Evolutionary conservation across 2,113 vertebrate species (phyloP).

Genomic region (Vulpes vulpes): DNA sequence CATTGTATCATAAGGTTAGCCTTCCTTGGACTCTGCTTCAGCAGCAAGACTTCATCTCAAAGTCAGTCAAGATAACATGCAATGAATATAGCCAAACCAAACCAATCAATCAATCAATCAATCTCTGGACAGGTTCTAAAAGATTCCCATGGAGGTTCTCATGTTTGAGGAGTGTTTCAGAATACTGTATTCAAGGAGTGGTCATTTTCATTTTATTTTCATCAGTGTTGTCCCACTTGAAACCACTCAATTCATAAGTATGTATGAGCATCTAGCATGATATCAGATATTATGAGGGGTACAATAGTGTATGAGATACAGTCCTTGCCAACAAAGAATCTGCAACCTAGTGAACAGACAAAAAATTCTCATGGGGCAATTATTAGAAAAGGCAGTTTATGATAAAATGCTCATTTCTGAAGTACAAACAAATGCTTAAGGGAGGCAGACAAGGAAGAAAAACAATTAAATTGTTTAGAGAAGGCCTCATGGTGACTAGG

Average conservation of each 20-base stretch:
- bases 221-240: background rate
- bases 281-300: background rate
- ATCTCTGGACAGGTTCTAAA: background rate
- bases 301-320: background rate
- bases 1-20: background rate
- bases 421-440: constrained; percentile 5
- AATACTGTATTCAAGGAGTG: background rate
- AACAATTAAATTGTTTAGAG: background rate
- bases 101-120: background rate
- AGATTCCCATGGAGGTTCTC: background rate
- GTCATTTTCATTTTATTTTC: constrained; percentile 18
- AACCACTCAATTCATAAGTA: background rate
- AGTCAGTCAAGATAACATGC: background rate
- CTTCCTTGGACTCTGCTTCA: background rate
- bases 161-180: background rate
- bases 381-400: constrained; percentile 9
- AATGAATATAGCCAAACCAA: background rate
- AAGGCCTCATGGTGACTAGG: background rate
- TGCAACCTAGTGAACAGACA: background rate
- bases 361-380: background rate
- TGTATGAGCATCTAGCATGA: background rate
- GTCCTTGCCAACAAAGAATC: background rate
- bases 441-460: background rate
- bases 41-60: constrained; percentile 30
- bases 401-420: background rate